Percentiles rank a stretch among this genome's conserved stretches.
phyloP scores from a whole-genome alignment of 92 coral and sea anemone genomes.

The Porites cylindrica region DNA sequence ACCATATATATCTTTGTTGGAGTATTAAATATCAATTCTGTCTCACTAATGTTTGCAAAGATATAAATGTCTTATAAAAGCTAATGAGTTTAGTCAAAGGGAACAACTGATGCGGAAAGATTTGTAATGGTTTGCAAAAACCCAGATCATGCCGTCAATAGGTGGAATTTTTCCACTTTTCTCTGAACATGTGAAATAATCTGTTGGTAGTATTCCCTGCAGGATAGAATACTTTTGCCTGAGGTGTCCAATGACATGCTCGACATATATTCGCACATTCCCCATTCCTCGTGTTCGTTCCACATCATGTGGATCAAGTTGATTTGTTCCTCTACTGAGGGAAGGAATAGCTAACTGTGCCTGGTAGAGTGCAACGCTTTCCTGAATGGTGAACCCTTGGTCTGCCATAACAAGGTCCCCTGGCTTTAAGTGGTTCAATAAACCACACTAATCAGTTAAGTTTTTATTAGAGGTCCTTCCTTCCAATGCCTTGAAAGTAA shows the following conservation, averaged over 20 bases:
- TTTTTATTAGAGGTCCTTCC: conserved; percentile 58
- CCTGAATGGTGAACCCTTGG: not conserved
- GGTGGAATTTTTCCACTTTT: conserved; percentile 32
- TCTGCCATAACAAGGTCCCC: conserved; percentile 66
- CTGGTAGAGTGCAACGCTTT: conserved; percentile 2
- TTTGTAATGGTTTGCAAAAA: conserved; percentile 40
- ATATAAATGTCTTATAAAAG: not conserved
- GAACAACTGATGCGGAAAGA: conserved; percentile 48
- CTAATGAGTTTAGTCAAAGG: conserved; percentile 38
- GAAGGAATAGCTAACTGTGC: not conserved
- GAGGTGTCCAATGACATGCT: conserved; percentile 40
- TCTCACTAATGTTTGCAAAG: not conserved
- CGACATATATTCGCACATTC: conserved; percentile 48
- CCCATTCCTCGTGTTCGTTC: conserved; percentile 41
- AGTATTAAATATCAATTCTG: not conserved
- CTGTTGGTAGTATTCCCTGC: conserved; percentile 39
- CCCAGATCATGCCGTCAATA: conserved; percentile 46
- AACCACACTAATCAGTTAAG: conserved; percentile 36
- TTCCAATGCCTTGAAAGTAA: too few relatives aligned
- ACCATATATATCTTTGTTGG: too few relatives aligned
- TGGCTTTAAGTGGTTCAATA: conserved; percentile 27
- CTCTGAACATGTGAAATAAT: conserved; percentile 43
- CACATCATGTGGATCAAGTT: conserved; percentile 1
- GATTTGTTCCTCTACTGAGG: not conserved
- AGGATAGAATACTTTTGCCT: conserved; percentile 44